Evolutionary conservation across 2,888 invertebrate genomes (phyloP).

Genomic region (Corbicula japonica): DNA sequence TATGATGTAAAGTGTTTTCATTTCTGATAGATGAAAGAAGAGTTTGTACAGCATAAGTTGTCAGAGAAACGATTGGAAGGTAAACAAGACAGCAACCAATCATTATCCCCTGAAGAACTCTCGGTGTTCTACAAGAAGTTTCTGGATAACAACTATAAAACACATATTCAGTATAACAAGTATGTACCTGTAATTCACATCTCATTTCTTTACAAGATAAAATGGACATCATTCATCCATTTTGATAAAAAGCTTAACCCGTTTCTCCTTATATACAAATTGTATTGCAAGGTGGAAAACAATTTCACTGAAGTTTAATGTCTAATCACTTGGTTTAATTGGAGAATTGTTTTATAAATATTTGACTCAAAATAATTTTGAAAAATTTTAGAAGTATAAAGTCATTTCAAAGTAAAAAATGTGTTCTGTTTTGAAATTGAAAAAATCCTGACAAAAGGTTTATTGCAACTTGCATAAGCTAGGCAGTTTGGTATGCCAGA

Average conservation of each 20-base stretch:
- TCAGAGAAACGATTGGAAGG: conserved; percentile 57
- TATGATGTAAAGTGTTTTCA: conserved; percentile 9
- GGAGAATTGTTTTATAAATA: not conserved
- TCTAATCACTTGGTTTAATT: not conserved
- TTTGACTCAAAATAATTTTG: not conserved
- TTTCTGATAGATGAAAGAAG: conserved; percentile 73
- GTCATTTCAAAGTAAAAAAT: no score
- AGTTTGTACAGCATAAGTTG: conserved; percentile 70
- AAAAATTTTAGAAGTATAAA: no score
- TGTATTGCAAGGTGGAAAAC: no score
- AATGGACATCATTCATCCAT: not conserved
- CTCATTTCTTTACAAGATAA: not conserved
- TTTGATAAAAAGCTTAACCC: not conserved
- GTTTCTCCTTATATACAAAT: not conserved
- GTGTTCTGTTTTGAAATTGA: no score
- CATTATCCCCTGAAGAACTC: conserved; percentile 87
- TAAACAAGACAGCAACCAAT: conserved; percentile 35
- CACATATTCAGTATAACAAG: conserved; percentile 92
- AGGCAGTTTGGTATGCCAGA: not conserved
- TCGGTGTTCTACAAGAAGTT: conserved; percentile 95
- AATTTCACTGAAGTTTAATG: not conserved
- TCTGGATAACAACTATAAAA: conserved; percentile 93
- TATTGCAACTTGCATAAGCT: not conserved
- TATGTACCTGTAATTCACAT: conserved; percentile 53
- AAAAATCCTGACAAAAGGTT: not conserved